These are phyloP conservation scores for Melanotaenia maccullochi DNA, from an alignment of 2,797 vertebrate genomes.

Conservation along the genomic window DNA sequence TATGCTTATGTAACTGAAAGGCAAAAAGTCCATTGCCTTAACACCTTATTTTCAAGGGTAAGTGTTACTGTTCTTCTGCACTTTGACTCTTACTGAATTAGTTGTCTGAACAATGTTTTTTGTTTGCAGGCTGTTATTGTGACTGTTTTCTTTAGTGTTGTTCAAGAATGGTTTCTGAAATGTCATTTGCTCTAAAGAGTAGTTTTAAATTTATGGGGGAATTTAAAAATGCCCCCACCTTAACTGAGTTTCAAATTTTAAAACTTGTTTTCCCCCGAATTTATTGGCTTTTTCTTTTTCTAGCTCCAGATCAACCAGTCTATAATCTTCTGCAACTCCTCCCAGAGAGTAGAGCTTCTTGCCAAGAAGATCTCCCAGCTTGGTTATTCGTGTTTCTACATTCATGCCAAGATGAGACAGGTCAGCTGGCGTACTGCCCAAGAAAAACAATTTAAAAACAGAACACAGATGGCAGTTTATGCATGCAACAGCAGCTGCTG, in stretches of 20 bases:
- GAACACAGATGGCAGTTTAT: background rate
- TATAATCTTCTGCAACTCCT: slow-evolving; percentile 99
- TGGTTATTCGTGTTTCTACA: slow-evolving; percentile 99
- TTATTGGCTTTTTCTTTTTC: background rate
- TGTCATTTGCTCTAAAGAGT: background rate
- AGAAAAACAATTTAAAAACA: slow-evolving; percentile 9
- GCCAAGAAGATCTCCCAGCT: slow-evolving; percentile 99
- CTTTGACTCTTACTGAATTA: background rate
- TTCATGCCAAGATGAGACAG: slow-evolving; percentile 99
- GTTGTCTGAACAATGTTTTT: background rate
- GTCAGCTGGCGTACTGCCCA: slow-evolving; percentile 75
- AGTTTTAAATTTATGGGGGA: no score
- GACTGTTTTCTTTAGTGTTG: background rate
- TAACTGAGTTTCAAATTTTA: background rate
- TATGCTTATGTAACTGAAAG: slow-evolving; percentile 98
- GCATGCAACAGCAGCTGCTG: slow-evolving; percentile 14
- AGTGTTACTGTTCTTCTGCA: slow-evolving; percentile 49
- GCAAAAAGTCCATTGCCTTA: slow-evolving; percentile 99
- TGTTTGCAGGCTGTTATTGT: background rate
- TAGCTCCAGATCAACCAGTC: slow-evolving; percentile 99
- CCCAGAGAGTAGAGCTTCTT: slow-evolving; percentile 97
- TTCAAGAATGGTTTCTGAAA: background rate
- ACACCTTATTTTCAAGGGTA: slow-evolving; percentile 98
- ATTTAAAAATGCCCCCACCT: no score
- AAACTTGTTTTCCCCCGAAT: background rate